These are phyloP conservation scores for Nannobrachium achirus DNA, from an alignment of 2,113 vertebrate species.

Conservation along the genomic window DNA sequence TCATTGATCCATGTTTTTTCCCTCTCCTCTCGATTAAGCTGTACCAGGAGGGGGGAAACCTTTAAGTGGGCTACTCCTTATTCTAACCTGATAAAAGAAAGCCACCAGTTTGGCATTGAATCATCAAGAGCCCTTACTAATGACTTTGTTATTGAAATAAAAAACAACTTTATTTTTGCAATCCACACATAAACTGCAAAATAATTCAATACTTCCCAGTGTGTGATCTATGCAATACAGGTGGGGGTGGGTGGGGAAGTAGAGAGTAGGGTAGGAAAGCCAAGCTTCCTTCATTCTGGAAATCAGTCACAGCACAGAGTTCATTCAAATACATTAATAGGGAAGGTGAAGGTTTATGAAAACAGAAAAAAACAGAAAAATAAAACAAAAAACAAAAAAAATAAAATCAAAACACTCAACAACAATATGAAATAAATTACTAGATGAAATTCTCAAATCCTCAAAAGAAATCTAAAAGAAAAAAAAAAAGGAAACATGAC, in stretches of 20 bases:
- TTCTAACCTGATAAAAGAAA: no score
- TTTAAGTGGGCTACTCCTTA: not conserved
- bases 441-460: not conserved
- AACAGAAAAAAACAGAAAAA: conserved; percentile 10
- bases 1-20: conserved; percentile 42
- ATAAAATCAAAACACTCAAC: no score
- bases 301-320: not conserved
- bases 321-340: conserved; percentile 6
- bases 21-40: not conserved
- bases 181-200: conserved; percentile 3
- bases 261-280: no score
- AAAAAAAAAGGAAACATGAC: not conserved
- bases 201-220: not conserved
- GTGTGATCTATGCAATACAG: no score
- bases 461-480: not conserved
- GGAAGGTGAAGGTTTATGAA: conserved; percentile 28
- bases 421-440: not conserved
- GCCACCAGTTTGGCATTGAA: not conserved
- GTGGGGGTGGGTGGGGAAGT: no score
- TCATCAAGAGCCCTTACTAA: not conserved
- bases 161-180: conserved; percentile 24
- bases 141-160: not conserved
- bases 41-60: conserved; percentile 6
- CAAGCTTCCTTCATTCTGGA: not conserved
- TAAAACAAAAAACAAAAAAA: conserved; percentile 18